Base-by-base conservation (phyloP, 2,888 invertebrate species). In the Chrysotoxum bicinctum region DNA sequence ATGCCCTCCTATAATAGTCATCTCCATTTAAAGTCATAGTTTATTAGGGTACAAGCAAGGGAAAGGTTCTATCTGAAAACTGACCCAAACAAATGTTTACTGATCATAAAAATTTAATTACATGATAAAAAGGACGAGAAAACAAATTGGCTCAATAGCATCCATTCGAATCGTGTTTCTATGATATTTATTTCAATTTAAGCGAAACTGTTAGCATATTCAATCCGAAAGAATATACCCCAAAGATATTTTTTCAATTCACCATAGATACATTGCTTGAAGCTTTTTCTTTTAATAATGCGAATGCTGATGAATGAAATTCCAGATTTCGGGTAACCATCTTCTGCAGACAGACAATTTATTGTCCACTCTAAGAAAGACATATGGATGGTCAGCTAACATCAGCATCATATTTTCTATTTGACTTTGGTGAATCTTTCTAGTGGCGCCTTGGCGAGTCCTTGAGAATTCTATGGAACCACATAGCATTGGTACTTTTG, bases 91-190 rank as follows among this genome's bases (percentile, higher is more conserved):
- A 76, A 76, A 81, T 70, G 81, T 76, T 81, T 70, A 76, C 76
- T 58, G 70, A 66, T 70, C 64, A 72, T 81, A 81, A 64, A 81
- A 81, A 81, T 76, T 76, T 62, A 70, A 81, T 76, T 81, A 70
- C 32, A 26, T 16, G 26, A 30, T n/a, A 26, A 16, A 73, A 35
- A 45, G 30, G 72, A 32, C 43, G 48, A 19, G 10, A 19, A 62
- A 48, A 58, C 35, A 58, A 48, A 35, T 56, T 30, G 69, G 21
- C 69, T 32, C 50, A 16, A 56, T 68, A 54, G 69, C 40, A 70
- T 48, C 50, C 32, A 32, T 45, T 45, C 14, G 14, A 56, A 30
- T 54, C 8, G 9, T 37, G 35, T 43, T 23, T 21, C 23, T 2
- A 32, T 35, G 10, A 23, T 35, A 54, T 70, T 56, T 64, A 48